A percentile compares a stretch with the other conserved stretches of the same genome.
Evolutionary conservation across 2,113 vertebrate species (phyloP).

Genomic region (Nothobranchius kuhntae): DNA sequence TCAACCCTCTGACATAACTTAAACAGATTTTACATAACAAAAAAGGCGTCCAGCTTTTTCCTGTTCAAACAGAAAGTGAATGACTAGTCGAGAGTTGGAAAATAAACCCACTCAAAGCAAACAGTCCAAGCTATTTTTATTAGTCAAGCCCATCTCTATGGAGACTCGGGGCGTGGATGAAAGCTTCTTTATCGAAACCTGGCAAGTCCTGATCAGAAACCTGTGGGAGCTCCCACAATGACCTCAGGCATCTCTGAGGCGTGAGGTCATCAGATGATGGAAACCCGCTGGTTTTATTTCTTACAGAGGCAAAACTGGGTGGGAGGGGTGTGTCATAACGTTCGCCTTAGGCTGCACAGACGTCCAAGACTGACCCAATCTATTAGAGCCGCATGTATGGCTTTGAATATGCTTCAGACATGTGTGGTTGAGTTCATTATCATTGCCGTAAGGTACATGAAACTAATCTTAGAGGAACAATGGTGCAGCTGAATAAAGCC

Average conservation of each 20-base stretch:
- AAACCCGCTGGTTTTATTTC: constrained; percentile 43
- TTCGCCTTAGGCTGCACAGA: constrained; percentile 17
- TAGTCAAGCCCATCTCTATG: constrained; percentile 75
- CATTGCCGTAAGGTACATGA: constrained; percentile 49
- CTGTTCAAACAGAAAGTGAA: constrained; percentile 5
- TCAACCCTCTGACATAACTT: background rate
- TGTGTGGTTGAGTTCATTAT: constrained; percentile 16
- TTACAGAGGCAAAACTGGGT: constrained; percentile 27
- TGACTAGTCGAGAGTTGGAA: constrained; percentile 31
- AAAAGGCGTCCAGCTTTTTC: background rate
- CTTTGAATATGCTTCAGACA: background rate
- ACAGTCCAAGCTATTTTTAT: constrained; percentile 76
- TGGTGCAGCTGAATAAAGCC: constrained; percentile 58
- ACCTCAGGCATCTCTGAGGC: constrained; percentile 53
- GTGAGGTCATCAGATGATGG: constrained; percentile 56
- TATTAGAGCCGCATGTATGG: constrained; percentile 1
- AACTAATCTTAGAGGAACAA: constrained; percentile 60
- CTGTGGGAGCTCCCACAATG: constrained; percentile 63
- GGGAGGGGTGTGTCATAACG: constrained; percentile 27
- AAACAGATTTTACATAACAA: background rate
- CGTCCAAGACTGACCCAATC: constrained; percentile 20
- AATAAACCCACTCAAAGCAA: constrained; percentile 52
- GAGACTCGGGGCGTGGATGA: constrained; percentile 76
- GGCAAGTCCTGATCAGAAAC: constrained; percentile 72
- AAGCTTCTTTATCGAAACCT: constrained; percentile 78